These are phyloP conservation scores for Apostichopus parvimensis DNA, from an alignment of 35 echinoderm and acorn worm species.

Conservation along the genomic window DNA sequence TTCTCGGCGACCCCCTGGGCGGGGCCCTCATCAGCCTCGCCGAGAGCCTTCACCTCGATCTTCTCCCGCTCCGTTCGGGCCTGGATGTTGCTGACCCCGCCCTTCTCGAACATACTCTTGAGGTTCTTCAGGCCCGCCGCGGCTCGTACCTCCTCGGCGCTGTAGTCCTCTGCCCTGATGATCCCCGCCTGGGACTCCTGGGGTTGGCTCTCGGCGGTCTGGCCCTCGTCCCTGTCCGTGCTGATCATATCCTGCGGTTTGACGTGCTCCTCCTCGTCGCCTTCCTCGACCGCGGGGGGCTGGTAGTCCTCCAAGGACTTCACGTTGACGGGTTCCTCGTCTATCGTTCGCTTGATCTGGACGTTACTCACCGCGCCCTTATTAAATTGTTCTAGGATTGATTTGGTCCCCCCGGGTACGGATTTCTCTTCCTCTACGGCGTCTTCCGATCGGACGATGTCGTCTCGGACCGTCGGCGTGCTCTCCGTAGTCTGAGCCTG, in stretches of 20 bases:
- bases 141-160: constrained; percentile 55
- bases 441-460: constrained; percentile 62
- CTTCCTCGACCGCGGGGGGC: constrained; percentile 17
- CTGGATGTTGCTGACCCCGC: constrained; percentile 76
- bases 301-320: constrained; percentile 34
- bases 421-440: constrained; percentile 57
- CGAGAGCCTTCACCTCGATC: constrained; percentile 58
- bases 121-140: constrained; percentile 62
- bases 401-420: constrained; percentile 63
- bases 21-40: constrained; percentile 54
- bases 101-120: constrained; percentile 91
- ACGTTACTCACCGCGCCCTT: constrained; percentile 50
- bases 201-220: constrained; percentile 29
- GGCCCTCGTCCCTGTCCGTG: constrained; percentile 51
- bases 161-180: constrained; percentile 12
- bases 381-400: constrained; percentile 74
- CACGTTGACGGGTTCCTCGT: constrained; percentile 30
- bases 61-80: constrained; percentile 42
- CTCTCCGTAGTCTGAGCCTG: constrained; percentile 71
- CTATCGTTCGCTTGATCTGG: constrained; percentile 29
- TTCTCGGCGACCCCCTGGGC: constrained; percentile 71
- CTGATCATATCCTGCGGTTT: constrained; percentile 50
- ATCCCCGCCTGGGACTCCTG: constrained; percentile 63
- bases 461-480: constrained; percentile 65
- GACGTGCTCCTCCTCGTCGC: constrained; percentile 47